These are phyloP conservation scores for Sarcophaga carnaria DNA, from an alignment of 2,888 invertebrate genomes.

Conservation along the genomic window DNA sequence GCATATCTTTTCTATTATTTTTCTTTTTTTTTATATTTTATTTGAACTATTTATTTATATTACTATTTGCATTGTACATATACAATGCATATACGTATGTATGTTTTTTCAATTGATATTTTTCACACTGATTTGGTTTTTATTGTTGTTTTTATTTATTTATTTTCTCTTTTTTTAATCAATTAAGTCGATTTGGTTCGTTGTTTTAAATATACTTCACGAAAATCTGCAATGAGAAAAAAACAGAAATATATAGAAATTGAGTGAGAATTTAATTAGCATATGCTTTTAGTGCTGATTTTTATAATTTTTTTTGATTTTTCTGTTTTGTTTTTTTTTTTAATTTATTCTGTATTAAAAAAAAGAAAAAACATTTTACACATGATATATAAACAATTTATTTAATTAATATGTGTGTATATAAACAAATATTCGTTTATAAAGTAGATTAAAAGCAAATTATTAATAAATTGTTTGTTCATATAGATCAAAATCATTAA, in stretches of 20 bases:
- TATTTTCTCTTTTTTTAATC: constrained; percentile 24
- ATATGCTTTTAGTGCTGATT: constrained; percentile 20
- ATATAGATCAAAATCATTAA: not conserved
- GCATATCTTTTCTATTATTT: constrained; percentile 4
- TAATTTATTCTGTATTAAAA: not conserved
- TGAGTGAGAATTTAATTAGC: constrained; percentile 34
- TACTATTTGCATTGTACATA: too few relatives aligned
- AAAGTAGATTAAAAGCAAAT: constrained; percentile 15
- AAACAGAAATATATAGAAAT: not conserved
- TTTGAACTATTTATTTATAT: not conserved
- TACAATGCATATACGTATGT: too few relatives aligned
- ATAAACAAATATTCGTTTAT: not conserved
- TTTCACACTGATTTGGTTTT: constrained; percentile 42
- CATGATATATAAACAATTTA: not conserved
- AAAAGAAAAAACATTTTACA: constrained; percentile 9
- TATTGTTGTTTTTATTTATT: constrained; percentile 17
- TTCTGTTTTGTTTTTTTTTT: not conserved
- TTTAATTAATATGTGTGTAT: not conserved
- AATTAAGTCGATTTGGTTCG: constrained; percentile 26
- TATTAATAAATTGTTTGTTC: not conserved
- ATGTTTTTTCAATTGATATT: not conserved
- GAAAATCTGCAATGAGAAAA: constrained; percentile 35
- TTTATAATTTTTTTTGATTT: not conserved
- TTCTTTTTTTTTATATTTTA: not conserved
- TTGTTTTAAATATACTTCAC: not conserved